These are phyloP conservation scores for Chinchilla lanigera DNA, from an alignment of 2,113 vertebrate genomes.

Conservation along the genomic window DNA sequence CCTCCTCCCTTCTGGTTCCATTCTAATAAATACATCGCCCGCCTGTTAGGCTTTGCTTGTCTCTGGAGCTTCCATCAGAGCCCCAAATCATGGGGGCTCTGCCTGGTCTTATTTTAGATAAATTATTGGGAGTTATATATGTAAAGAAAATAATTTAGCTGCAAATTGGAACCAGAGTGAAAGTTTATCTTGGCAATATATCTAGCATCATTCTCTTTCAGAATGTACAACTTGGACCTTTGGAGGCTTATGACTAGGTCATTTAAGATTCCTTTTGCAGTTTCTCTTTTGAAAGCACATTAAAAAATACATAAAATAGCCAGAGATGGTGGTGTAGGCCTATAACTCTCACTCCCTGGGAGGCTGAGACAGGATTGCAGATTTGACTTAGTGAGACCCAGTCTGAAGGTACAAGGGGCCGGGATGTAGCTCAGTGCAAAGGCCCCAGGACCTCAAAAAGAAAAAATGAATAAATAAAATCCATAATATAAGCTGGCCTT, in stretches of 20 bases:
- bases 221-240: background rate
- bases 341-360: background rate
- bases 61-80: background rate
- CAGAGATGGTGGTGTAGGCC: background rate
- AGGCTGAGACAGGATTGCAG: background rate
- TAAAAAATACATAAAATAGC: background rate
- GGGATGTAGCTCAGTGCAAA: background rate
- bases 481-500: background rate
- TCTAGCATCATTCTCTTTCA: background rate
- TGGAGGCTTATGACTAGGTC: background rate
- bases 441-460: background rate
- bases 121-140: background rate
- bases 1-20: background rate
- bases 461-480: background rate
- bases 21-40: accelerated
- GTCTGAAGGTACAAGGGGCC: background rate
- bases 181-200: background rate
- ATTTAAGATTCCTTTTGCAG: background rate
- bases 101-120: background rate
- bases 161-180: background rate
- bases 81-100: background rate
- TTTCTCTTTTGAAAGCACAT: slow-evolving; percentile 3
- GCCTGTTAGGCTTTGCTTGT: background rate
- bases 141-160: background rate
- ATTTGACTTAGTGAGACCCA: background rate